Conservation (phyloP, 2,113 vertebrate species). For the Ctenomys sociabilis region DNA sequence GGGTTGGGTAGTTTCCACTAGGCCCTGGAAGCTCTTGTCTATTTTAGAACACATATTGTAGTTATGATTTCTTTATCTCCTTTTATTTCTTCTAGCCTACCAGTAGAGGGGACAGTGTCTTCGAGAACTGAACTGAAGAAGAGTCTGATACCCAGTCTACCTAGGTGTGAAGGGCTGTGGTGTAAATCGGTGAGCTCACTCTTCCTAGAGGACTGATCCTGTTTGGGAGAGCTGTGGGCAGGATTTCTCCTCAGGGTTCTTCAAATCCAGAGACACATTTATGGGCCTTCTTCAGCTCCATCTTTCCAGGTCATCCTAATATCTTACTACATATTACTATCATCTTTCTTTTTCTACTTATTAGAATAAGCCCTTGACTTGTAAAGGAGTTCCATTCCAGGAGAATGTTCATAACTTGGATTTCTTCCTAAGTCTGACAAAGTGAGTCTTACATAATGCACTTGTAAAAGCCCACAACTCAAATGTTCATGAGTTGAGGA, state of each 20-base stretch:
- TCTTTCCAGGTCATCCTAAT: neutral
- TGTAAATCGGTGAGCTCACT: neutral
- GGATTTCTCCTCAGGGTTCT: neutral
- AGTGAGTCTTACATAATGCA: neutral
- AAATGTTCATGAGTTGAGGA: neutral
- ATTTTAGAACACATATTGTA: too few species aligned
- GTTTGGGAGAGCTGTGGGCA: neutral
- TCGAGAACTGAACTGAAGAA: neutral
- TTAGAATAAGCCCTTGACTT: neutral
- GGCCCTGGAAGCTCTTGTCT: neutral
- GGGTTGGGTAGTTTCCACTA: neutral
- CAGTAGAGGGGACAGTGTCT: neutral
- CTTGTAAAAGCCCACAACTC: neutral
- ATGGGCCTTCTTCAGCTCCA: neutral
- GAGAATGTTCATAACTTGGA: neutral
- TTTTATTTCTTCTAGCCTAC: neutral
- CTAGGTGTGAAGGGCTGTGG: neutral
- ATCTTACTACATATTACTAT: neutral
- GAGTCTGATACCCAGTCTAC: neutral
- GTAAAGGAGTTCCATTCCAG: neutral
- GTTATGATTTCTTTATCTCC: neutral
- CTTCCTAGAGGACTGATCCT: neutral
- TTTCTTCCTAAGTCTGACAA: neutral
- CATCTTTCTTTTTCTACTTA: neutral
- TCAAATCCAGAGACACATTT: neutral